A percentile compares a stretch with the other conserved stretches of the same genome.
Conservation (phyloP, 2,113 vertebrate genomes). For the Notechis scutatus region DNA sequence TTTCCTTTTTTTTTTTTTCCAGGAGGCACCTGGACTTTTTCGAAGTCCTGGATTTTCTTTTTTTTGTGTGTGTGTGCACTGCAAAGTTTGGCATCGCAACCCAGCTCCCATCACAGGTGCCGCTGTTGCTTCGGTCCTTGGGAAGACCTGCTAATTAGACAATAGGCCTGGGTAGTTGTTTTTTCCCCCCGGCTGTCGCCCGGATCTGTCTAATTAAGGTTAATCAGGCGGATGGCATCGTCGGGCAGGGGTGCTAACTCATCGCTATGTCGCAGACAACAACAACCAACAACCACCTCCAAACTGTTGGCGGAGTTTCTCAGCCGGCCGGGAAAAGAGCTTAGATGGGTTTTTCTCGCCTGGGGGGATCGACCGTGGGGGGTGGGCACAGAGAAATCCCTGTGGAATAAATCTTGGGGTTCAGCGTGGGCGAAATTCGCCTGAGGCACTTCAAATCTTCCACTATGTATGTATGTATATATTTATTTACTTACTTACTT, state of each 20-base stretch:
- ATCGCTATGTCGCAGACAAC: background rate
- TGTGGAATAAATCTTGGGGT: background rate
- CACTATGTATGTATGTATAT: background rate
- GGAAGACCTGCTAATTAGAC: background rate
- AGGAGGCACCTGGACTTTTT: too few species aligned
- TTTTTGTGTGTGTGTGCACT: too few species aligned
- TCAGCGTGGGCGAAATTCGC: background rate
- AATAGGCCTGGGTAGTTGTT: background rate
- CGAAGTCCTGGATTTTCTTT: too few species aligned
- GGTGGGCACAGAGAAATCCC: background rate
- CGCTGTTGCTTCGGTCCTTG: background rate
- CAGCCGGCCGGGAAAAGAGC: background rate
- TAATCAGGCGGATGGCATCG: background rate
- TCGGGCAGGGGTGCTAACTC: background rate
- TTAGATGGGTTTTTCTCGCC: too few species aligned
- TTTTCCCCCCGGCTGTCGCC: background rate
- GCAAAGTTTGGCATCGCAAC: background rate
- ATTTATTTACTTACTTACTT: background rate
- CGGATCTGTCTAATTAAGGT: background rate
- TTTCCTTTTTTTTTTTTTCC: too few species aligned
- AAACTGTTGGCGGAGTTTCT: slow-evolving; percentile 9
- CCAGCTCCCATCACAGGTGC: background rate
- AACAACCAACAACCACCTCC: background rate
- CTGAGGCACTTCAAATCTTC: background rate
- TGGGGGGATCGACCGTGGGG: too few species aligned